These are phyloP conservation scores for Archips xylosteana DNA, from an alignment of 2,888 invertebrate species.

Conservation along the genomic window DNA sequence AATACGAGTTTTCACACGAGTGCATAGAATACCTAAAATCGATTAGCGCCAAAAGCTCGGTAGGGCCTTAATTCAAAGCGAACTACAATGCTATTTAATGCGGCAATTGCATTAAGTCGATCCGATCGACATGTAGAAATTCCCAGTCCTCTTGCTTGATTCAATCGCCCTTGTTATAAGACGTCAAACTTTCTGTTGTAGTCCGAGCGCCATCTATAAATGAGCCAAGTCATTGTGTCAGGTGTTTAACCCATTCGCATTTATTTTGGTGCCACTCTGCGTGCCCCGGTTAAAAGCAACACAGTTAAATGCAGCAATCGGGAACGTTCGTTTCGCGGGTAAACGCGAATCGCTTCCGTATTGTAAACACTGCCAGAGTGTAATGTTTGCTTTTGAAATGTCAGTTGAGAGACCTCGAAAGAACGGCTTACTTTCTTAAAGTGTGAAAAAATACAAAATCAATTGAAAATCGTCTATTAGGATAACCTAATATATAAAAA, in stretches of 20 bases:
- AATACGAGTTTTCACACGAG: no score
- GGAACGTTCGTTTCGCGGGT: conserved; percentile 2
- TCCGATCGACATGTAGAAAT: no score
- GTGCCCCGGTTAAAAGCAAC: conserved; percentile 3
- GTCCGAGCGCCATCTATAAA: conserved; percentile 3
- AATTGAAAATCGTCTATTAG: no score
- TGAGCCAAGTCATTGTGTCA: conserved; percentile 5
- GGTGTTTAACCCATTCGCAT: neutral
- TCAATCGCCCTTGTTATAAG: no score
- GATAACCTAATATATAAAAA: no score
- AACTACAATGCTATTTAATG: no score
- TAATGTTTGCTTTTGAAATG: neutral
- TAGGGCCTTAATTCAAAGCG: no score
- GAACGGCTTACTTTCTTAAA: neutral
- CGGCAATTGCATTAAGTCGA: no score
- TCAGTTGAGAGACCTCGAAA: neutral
- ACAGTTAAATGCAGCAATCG: neutral
- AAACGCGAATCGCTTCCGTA: conserved; percentile 6
- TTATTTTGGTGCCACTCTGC: conserved; percentile 8
- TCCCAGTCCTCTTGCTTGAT: no score
- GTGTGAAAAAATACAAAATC: neutral
- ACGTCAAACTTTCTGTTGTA: neutral
- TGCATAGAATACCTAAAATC: no score
- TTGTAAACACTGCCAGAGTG: neutral
- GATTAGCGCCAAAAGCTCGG: no score